Evolutionary conservation across 2,113 vertebrate genomes (phyloP).

Genomic region (Mohoua ochrocephala): DNA sequence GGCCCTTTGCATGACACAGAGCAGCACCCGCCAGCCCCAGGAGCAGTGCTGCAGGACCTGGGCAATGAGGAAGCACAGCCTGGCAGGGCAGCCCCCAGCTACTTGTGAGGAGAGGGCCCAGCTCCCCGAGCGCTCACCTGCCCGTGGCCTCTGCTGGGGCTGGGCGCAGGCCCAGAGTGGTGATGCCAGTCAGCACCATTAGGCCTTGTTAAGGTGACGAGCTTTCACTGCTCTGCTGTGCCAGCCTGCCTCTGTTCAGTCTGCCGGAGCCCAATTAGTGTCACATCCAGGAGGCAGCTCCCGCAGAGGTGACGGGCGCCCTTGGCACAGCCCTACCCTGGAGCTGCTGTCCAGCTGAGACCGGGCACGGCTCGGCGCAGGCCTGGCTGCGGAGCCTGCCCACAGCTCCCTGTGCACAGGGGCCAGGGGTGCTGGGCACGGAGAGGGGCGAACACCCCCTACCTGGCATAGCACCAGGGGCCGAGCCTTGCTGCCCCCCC

Average conservation of each 20-base stretch:
- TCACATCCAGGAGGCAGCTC: background rate
- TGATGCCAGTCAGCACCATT: constrained; percentile 21
- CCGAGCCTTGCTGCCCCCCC: background rate
- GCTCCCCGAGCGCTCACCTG: background rate
- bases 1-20: fast-evolving
- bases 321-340: background rate
- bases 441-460: fast-evolving
- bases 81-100: background rate
- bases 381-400: background rate
- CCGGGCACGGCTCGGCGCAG: background rate
- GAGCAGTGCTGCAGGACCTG: background rate
- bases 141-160: background rate
- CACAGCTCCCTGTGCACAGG: background rate
- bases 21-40: fast-evolving
- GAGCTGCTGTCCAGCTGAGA: background rate
- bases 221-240: background rate
- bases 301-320: background rate
- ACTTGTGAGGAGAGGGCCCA: background rate
- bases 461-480: fast-evolving
- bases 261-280: constrained; percentile 29
- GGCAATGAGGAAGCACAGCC: background rate
- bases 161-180: background rate
- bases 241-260: background rate
- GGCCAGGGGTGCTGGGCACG: background rate
- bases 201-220: constrained; percentile 36